These are phyloP conservation scores for Sebastes flavidus DNA, from an alignment of 2,797 vertebrate species.

Conservation along the genomic window DNA sequence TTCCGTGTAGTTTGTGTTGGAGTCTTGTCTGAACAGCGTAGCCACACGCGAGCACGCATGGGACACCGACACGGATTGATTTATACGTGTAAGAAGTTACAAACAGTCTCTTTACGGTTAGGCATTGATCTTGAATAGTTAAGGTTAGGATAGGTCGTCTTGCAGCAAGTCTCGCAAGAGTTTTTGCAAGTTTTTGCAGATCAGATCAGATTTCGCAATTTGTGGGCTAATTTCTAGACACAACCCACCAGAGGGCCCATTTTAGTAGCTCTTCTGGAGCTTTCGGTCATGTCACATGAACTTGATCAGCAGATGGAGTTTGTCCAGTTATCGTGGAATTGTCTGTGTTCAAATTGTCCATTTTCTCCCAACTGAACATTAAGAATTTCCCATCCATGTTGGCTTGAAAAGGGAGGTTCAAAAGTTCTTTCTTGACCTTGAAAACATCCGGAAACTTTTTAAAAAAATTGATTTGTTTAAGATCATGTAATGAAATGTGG, in stretches of 20 bases:
- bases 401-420: neutral
- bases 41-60: no score
- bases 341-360: neutral
- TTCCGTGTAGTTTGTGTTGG: no score
- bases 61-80: no score
- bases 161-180: no score
- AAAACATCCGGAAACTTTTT: neutral
- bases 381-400: neutral
- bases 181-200: no score
- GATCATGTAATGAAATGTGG: neutral
- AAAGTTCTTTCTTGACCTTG: neutral
- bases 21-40: no score
- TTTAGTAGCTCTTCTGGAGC: neutral
- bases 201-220: no score
- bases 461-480: neutral
- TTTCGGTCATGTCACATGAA: fast-evolving
- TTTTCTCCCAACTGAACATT: neutral
- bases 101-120: no score
- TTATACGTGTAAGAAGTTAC: no score
- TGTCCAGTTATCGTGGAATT: neutral
- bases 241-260: neutral
- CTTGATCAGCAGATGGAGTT: neutral
- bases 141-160: no score
- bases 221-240: no score
- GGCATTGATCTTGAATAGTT: no score